phyloP scores from a whole-genome alignment of 1,140 invertebrate species.

The Campoletis sonorensis region DNA sequence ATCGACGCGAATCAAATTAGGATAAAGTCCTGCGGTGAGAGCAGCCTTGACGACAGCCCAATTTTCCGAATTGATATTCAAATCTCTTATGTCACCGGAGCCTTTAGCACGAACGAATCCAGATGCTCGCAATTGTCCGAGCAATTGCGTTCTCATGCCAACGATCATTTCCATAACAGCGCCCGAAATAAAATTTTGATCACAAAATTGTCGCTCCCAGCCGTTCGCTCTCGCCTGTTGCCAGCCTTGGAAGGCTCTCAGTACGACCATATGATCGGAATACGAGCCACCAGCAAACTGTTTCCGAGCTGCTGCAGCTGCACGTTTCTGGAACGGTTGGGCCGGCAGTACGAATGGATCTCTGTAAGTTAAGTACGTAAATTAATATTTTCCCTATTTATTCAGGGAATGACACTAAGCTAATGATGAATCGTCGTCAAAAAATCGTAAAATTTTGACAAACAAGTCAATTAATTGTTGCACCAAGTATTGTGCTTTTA shows the following conservation, averaged over 20 bases:
- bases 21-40: conserved; percentile 90
- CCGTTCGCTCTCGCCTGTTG: conserved; percentile 82
- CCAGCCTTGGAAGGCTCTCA: conserved; percentile 91
- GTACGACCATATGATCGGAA: conserved; percentile 94
- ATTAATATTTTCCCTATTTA: neutral
- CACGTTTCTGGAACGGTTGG: conserved; percentile 81
- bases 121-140: conserved; percentile 90
- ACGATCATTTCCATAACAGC: conserved; percentile 93
- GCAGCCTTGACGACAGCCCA: conserved; percentile 96
- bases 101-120: conserved; percentile 89
- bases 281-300: conserved; percentile 79
- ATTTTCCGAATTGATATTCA: conserved; percentile 91
- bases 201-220: conserved; percentile 86
- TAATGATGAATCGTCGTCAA: no score
- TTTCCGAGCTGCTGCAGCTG: conserved; percentile 79
- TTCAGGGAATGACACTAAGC: no score
- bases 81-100: conserved; percentile 82
- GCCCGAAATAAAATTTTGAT: conserved; percentile 87
- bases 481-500: no score
- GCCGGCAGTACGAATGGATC: conserved; percentile 89
- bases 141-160: conserved; percentile 85
- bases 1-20: conserved; percentile 87
- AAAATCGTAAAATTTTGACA: conserved; percentile 47
- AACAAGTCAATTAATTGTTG: no score
- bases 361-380: conserved; percentile 68